Evolutionary conservation across 2,797 vertebrate species (phyloP), one percentile per base, ranked within the genome.

Genomic region (Onychomys torridus): DNA sequence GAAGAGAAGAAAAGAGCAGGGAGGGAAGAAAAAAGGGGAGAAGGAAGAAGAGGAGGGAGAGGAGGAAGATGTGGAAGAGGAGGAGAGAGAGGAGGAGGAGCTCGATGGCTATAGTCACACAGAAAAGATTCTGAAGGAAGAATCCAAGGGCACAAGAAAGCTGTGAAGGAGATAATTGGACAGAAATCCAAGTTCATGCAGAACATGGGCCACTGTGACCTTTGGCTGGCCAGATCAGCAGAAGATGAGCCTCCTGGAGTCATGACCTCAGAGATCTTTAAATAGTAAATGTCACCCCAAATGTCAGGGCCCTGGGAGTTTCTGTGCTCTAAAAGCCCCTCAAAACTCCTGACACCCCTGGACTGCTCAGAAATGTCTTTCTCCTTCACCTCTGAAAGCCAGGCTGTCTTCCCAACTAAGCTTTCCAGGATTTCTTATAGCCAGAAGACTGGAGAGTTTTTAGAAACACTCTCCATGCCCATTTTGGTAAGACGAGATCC

Each of bases 111-210:
- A 40, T 52, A 6, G 37, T 17, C 32, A 37, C 25, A 1, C 5
- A 1, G 27, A 65, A 73, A 59, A 11, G 3, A 11, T 19, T 2
- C 29, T 40, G 8, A 27, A 1, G 34, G 40, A 65, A 34, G 52
- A 63, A 34, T n/a, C 59, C 6, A 0, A 0, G 0, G 67, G 16
- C 0, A 21, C 4, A 0, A 0, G 40, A 19, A 8, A 25, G 0
- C 2, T 3, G 1, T 1, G 17, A 29, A 14, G 27, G 16, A 37
- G 23, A 32, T 0, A 1, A 8, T 4, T 7, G 0, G 5, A 23
- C 25, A 10, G 75, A 73, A 40, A 34, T 55, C 14, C 5, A 27
- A 16, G 2, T 46, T 2, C 34, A 0, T 63, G 0, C 21, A 3
- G 2, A 10, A 40, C 71, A n/a, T 5, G 21, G 9, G 17, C 65